These are phyloP conservation scores for Trichogramma pretiosum DNA, from an alignment of 1,140 invertebrate species.

Conservation along the genomic window DNA sequence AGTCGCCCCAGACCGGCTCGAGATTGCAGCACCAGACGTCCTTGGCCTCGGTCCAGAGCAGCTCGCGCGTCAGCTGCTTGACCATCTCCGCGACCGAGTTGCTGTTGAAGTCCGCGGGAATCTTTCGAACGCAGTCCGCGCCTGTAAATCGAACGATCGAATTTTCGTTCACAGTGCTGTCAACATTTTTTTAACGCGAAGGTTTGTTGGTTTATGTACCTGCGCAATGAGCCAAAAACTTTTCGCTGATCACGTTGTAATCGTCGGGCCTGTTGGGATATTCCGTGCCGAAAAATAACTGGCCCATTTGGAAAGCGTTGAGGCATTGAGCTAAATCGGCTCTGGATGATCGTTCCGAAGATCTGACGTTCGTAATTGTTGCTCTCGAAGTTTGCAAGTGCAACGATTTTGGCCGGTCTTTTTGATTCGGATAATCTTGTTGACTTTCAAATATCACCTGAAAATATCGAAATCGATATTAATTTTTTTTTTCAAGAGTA, in stretches of 20 bases:
- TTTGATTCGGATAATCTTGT: constrained; percentile 60
- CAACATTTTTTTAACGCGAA: no score
- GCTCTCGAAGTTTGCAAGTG: constrained; percentile 74
- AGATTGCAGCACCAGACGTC: constrained; percentile 81
- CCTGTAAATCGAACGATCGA: constrained; percentile 40
- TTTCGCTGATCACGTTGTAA: constrained; percentile 61
- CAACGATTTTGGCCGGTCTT: constrained; percentile 71
- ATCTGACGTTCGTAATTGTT: constrained; percentile 69
- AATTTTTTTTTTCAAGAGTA: constrained; percentile 18
- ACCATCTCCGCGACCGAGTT: constrained; percentile 43
- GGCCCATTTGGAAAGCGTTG: constrained; percentile 61
- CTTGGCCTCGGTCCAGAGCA: constrained; percentile 74
- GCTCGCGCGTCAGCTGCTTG: constrained; percentile 49
- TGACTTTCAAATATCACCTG: constrained; percentile 65
- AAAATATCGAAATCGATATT: constrained; percentile 28
- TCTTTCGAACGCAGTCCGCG: constrained; percentile 45
- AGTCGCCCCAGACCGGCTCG: constrained; percentile 90
- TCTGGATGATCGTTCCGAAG: constrained; percentile 57
- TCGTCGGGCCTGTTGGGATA: constrained; percentile 63
- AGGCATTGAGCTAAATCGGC: constrained; percentile 65
- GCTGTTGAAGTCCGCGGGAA: constrained; percentile 36
- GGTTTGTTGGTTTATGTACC: constrained; percentile 40
- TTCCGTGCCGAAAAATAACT: constrained; percentile 61
- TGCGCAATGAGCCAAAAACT: constrained; percentile 64
- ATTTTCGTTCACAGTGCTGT: no score